These are phyloP conservation scores for Cheilosia variabilis DNA, from an alignment of 2,888 invertebrate genomes.

Conservation along the genomic window DNA sequence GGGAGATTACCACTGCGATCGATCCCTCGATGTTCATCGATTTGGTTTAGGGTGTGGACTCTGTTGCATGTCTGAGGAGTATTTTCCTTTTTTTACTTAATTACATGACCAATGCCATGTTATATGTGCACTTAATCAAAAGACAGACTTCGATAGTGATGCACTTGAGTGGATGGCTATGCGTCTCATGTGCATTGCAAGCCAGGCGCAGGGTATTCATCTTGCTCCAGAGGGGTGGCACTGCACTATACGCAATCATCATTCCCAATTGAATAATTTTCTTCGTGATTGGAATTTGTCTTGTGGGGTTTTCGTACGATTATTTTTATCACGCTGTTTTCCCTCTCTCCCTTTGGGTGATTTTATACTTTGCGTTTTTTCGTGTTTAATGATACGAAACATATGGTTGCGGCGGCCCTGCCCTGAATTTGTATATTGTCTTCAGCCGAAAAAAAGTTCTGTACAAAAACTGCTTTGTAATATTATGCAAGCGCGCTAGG, in stretches of 20 bases:
- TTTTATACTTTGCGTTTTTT: conserved; percentile 7
- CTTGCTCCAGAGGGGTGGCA: conserved; percentile 34
- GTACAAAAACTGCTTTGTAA: too few relatives aligned
- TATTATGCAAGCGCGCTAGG: too few relatives aligned
- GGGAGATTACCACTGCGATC: conserved; percentile 36
- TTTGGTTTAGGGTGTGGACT: conserved; percentile 63
- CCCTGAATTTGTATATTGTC: conserved; percentile 36
- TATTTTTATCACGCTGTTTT: conserved; percentile 35
- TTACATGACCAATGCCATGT: conserved; percentile 73
- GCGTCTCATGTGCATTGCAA: conserved; percentile 46
- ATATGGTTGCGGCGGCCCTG: conserved; percentile 52
- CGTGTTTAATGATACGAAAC: conserved; percentile 54
- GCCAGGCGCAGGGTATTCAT: conserved; percentile 28
- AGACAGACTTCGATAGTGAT: conserved; percentile 29
- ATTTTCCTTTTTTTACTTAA: conserved; percentile 36
- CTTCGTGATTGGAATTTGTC: conserved; percentile 20
- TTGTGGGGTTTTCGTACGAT: conserved; percentile 7
- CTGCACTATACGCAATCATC: conserved; percentile 8
- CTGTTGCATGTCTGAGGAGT: conserved; percentile 43
- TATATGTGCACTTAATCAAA: conserved; percentile 68
- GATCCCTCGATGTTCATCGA: conserved; percentile 42
- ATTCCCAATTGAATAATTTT: conserved; percentile 40
- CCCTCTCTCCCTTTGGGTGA: conserved; percentile 4
- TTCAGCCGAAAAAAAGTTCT: too few relatives aligned
- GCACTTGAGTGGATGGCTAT: conserved; percentile 61